Evolutionary conservation across 2,888 invertebrate species (phyloP).

Genomic region (Octodonta nipae): DNA sequence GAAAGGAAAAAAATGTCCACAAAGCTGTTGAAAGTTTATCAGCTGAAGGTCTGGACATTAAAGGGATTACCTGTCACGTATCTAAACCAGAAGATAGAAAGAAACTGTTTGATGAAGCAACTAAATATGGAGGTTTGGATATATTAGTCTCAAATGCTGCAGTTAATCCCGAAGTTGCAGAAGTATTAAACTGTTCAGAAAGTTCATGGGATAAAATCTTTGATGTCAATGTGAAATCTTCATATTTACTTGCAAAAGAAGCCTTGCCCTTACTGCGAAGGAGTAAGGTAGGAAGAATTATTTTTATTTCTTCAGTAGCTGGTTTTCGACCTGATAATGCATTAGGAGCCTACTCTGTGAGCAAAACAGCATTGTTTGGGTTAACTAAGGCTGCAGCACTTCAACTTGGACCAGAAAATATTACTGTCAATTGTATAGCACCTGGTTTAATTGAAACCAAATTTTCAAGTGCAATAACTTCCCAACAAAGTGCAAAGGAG

Average conservation of each 20-base stretch:
- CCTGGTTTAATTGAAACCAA: constrained; percentile 86
- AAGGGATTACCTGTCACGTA: constrained; percentile 76
- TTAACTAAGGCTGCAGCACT: constrained; percentile 70
- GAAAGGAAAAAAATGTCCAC: constrained; percentile 76
- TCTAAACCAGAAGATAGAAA: constrained; percentile 64
- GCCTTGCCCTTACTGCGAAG: constrained; percentile 67
- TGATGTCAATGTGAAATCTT: constrained; percentile 83
- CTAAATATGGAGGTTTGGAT: constrained; percentile 75
- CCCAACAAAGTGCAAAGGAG: constrained; percentile 23
- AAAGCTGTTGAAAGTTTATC: constrained; percentile 58
- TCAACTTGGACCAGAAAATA: constrained; percentile 66
- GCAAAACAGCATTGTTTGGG: constrained; percentile 84
- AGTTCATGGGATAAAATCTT: constrained; percentile 90
- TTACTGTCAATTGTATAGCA: constrained; percentile 85
- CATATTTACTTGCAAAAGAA: constrained; percentile 78
- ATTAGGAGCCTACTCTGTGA: constrained; percentile 83
- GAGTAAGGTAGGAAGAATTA: constrained; percentile 68
- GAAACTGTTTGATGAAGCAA: constrained; percentile 47
- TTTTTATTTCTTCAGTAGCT: constrained; percentile 79
- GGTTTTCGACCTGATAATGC: constrained; percentile 70
- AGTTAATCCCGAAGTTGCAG: constrained; percentile 71
- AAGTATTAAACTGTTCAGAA: constrained; percentile 68
- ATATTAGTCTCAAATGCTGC: constrained; percentile 95
- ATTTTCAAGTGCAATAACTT: constrained; percentile 62
- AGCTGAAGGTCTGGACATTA: constrained; percentile 47